phyloP scores from a whole-genome alignment of 1,140 invertebrate species.

The Diploscapter pachys region DNA sequence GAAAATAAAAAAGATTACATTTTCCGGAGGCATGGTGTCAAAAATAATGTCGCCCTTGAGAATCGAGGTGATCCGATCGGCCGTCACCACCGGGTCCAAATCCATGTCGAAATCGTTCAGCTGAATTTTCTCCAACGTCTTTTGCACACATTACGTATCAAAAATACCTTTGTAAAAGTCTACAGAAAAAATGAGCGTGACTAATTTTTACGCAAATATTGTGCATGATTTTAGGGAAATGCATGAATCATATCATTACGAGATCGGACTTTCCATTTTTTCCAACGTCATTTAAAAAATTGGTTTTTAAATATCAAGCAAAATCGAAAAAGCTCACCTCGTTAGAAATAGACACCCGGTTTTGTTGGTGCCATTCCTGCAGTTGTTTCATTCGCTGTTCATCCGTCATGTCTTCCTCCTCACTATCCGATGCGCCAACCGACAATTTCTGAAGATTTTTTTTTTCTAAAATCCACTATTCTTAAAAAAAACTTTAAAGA shows the following conservation, averaged over 20 bases:
- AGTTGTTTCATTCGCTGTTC: constrained; percentile 1
- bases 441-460: constrained; percentile 41
- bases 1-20: constrained; percentile 1
- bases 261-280: neutral
- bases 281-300: neutral
- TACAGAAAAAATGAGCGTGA: too few species aligned
- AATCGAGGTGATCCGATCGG: too few species aligned
- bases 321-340: neutral
- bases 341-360: neutral
- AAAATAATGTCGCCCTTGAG: too few species aligned
- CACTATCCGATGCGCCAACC: constrained; percentile 34
- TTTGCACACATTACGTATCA: too few species aligned
- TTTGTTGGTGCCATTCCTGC: neutral
- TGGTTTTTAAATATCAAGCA: neutral
- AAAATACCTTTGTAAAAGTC: too few species aligned
- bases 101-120: too few species aligned
- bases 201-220: too few species aligned
- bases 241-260: neutral
- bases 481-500: neutral
- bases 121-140: too few species aligned
- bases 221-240: too few species aligned
- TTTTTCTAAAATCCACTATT: too few species aligned
- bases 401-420: constrained; percentile 32
- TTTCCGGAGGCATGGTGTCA: neutral
- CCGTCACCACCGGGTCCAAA: too few species aligned